Evolutionary conservation across 2,888 invertebrate species (phyloP).

Genomic region (Eurois occulta): DNA sequence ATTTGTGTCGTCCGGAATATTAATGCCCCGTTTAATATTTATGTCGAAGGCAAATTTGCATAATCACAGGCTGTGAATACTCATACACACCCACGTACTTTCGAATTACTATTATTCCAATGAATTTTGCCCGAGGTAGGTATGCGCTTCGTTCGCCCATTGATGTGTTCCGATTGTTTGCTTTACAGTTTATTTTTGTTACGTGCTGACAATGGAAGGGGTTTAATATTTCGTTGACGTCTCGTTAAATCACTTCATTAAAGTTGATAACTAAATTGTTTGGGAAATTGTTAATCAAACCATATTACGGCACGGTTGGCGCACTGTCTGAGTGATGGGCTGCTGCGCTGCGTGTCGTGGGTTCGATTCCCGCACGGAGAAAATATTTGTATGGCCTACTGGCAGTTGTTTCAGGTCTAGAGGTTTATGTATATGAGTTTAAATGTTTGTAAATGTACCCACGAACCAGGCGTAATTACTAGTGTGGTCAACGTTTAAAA

Average conservation of each 20-base stretch:
- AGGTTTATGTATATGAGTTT: background rate
- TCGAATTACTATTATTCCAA: constrained; percentile 86
- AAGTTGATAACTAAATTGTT: constrained; percentile 32
- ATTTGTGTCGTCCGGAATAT: constrained; percentile 89
- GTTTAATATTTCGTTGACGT: constrained; percentile 48
- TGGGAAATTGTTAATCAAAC: background rate
- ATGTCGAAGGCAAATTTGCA: constrained; percentile 89
- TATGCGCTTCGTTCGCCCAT: constrained; percentile 61
- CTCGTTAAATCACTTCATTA: constrained; percentile 49
- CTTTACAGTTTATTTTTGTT: constrained; percentile 69
- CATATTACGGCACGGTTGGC: background rate
- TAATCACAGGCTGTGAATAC: constrained; percentile 88
- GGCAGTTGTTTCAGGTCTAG: background rate
- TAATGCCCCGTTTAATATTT: constrained; percentile 90
- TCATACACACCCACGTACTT: constrained; percentile 78
- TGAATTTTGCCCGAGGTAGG: constrained; percentile 83
- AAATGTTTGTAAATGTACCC: background rate
- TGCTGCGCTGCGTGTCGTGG: background rate
- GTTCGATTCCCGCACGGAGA: background rate
- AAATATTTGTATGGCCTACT: background rate
- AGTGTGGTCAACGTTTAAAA: background rate
- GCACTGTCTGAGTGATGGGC: background rate
- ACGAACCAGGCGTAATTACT: background rate
- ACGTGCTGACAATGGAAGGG: constrained; percentile 60
- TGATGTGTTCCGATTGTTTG: constrained; percentile 67